Base-by-base conservation (phyloP, 2,888 invertebrate species). In the Trachelus stipa region DNA sequence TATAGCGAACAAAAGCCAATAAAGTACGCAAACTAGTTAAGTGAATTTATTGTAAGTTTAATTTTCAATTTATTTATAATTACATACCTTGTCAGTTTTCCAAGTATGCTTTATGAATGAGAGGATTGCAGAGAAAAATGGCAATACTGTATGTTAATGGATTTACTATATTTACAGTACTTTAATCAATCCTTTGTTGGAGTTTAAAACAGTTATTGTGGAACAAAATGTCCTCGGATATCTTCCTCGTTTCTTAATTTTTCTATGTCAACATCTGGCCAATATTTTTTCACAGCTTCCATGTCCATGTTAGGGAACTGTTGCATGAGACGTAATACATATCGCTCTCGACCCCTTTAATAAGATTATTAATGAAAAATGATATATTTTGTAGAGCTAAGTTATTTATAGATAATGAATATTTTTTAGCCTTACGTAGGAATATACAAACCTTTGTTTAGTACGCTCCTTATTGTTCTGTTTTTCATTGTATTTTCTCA, bases 291-390 rank as follows among this genome's bases (percentile, higher is more conserved):
- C 34, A 98, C 87, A 77, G 94, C 92, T 79, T 95, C 94, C 89
- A 95, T 89, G 88, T 96, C 95, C 90, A 96, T 91, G 88, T 97
- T 93, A 1, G 97, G 97, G 91, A 96, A 97, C 71, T 95, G 93
- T 82, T 95, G 95, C 34, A 97, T 56, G 23, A 56, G 56, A 56
- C 56, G 56, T 56, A 56, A 56, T 23, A 56, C 56, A 86, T 77
- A 96, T 56, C 23, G 56, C 56, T 56, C 56, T 9, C 9, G 56
- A 23, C 56, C 56, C 56, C 56, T 56, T 23, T 56, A 23, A 56
- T 56, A 56, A 56, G 56, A 56, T 23, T 9, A 56, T 56, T 23
- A 56, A 23, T 56, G 23, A 56, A 23, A 23, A 56, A 9, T 56
- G 56, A 56, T 56, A 23, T 56, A 56, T 9, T 56, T 56, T 56